phyloP scores from a whole-genome alignment of 1,140 invertebrate species.

The Bathynomus jamesi region DNA sequence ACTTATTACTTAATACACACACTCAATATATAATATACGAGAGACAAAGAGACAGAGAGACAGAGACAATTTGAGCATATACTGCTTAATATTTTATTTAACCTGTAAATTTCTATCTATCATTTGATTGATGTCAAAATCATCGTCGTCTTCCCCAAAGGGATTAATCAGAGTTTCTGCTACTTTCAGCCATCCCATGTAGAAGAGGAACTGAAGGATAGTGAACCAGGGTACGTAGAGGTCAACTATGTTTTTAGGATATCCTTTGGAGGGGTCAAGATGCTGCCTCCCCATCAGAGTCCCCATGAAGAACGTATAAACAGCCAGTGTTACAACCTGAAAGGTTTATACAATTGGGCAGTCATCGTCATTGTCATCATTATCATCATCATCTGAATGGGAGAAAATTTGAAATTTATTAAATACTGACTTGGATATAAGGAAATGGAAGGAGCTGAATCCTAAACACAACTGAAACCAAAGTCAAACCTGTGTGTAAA shows the following conservation, averaged over 20 bases:
- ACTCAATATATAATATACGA: no score
- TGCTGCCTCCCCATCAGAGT: slow-evolving; percentile 52
- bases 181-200: slow-evolving; percentile 88
- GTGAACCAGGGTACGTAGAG: slow-evolving; percentile 84
- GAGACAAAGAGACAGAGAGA: no score
- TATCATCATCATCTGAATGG: no score
- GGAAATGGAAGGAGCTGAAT: no score
- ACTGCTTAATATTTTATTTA: no score
- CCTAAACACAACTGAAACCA: no score
- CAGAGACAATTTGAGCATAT: no score
- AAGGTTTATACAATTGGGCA: neutral
- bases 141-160: slow-evolving; percentile 86
- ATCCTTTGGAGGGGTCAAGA: no score
- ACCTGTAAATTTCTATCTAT: slow-evolving; percentile 72
- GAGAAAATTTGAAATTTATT: no score
- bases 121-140: slow-evolving; percentile 76
- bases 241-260: slow-evolving; percentile 54
- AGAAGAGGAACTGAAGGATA: slow-evolving; percentile 66
- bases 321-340: slow-evolving; percentile 52
- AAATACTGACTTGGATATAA: no score
- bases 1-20: no score
- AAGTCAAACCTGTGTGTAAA: slow-evolving; percentile 52
- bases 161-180: slow-evolving; percentile 77
- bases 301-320: slow-evolving; percentile 51
- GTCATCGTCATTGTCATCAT: no score